Conservation (phyloP, 2,888 invertebrate species). For the Tetheella fluctuosa region DNA sequence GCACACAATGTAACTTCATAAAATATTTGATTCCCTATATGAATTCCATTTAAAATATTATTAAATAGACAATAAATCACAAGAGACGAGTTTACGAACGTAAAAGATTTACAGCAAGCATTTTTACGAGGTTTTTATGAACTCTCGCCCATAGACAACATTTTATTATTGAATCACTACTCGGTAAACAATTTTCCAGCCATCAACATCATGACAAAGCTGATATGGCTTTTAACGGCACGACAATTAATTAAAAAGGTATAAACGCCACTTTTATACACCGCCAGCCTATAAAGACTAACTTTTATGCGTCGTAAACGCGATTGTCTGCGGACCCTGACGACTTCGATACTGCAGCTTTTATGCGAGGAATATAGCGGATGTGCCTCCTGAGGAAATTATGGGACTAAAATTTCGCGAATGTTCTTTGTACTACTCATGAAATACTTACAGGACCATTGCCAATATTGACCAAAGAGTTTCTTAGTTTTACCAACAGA, state of each 20-base stretch:
- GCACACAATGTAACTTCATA: background rate
- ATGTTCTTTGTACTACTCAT: conserved; percentile 29
- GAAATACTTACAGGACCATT: background rate
- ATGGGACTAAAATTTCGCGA: conserved; percentile 52
- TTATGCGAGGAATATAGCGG: conserved; percentile 46
- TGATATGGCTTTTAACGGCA: conserved; percentile 80
- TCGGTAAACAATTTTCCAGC: conserved; percentile 75
- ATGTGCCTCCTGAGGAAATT: conserved; percentile 43
- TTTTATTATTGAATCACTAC: conserved; percentile 80
- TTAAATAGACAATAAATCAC: conserved; percentile 7
- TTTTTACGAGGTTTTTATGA: conserved; percentile 74
- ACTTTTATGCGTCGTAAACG: conserved; percentile 84
- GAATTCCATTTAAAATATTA: background rate
- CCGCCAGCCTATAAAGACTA: conserved; percentile 82
- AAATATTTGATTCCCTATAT: background rate
- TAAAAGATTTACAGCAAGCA: conserved; percentile 54
- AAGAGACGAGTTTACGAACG: conserved; percentile 44
- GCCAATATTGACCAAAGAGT: too few species aligned
- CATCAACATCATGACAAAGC: conserved; percentile 75
- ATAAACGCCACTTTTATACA: conserved; percentile 83
- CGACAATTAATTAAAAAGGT: conserved; percentile 83
- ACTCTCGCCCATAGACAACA: conserved; percentile 67
- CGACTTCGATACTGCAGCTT: conserved; percentile 64
- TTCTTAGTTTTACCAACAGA: too few species aligned
- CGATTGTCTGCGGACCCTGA: conserved; percentile 79